Evolutionary conservation across 2,797 vertebrate genomes (phyloP), one percentile per base, ranked within the genome.

Genomic region (Phalloptychus januarius): DNA sequence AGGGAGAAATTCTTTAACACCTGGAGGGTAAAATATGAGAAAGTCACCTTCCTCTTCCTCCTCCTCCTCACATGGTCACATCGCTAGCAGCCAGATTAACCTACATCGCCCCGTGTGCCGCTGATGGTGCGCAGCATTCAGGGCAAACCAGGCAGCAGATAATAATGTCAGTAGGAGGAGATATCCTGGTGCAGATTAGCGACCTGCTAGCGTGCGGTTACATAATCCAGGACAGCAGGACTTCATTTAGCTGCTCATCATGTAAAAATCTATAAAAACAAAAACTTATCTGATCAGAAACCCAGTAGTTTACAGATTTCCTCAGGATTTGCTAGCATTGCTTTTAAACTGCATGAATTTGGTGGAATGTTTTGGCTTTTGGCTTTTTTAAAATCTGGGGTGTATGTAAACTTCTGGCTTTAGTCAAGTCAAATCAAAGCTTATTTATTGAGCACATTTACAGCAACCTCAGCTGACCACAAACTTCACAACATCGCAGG

Each of bases 1-100:
- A 97, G 92, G 84, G 95, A 97, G 85, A 99, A 98, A 92, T 98
- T 98, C 86, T 97, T 97, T 94, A 98, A 97, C 93, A 98, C 97
- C 0, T 98, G 98, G 84, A 97, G 96, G 97, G 97, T 98, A 94
- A 95, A 8, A 16, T 25, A 16, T 16, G 69, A 40, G 72, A 87
- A 86, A 86, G 83, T 91, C 87, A 81, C 87, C 83, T 85, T 89
- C 77, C 71, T 50, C 48, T 7, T 48, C 46, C 46, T 48, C 45
- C 16, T 40, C 58, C 31, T 16, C 76, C 56, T 42, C 76, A 23
- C 76, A 23, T 45, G 1, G 40, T 20, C 20, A 28, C 16, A 28
- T 73, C 5, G 28, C 61, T 44, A 78, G 44, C 56, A 69, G 28
- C 46, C 84, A 81, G 87, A 91, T 91, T 91, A 92, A 86, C 76